These are phyloP conservation scores for Phyllotreta striolata DNA, from an alignment of 2,888 invertebrate genomes.

Conservation along the genomic window DNA sequence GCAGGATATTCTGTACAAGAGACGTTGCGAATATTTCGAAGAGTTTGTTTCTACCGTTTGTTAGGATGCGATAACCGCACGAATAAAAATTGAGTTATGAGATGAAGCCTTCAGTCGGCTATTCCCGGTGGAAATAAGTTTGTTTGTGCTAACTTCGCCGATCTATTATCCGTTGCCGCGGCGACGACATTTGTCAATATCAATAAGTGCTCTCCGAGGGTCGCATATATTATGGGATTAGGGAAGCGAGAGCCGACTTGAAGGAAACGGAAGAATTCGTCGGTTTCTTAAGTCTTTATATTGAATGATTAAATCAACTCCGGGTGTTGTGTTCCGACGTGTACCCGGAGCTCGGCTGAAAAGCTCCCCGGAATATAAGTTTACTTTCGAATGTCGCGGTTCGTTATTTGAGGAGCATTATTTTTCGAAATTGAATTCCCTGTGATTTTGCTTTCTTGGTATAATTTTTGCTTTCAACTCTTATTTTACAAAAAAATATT, in stretches of 20 bases:
- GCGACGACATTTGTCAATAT: conserved; percentile 58
- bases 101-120: conserved; percentile 61
- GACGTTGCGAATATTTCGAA: background rate
- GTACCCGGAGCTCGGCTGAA: too few relatives aligned
- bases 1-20: background rate
- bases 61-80: conserved; percentile 51
- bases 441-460: too few relatives aligned
- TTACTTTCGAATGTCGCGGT: too few relatives aligned
- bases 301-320: too few relatives aligned
- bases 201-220: conserved; percentile 52
- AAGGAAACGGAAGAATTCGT: too few relatives aligned
- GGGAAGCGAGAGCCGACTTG: conserved; percentile 17
- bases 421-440: too few relatives aligned
- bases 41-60: conserved; percentile 39
- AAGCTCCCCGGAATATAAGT: too few relatives aligned
- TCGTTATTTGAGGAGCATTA: too few relatives aligned
- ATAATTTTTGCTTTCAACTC: too few relatives aligned
- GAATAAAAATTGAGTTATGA: conserved; percentile 62
- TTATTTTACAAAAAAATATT: too few relatives aligned
- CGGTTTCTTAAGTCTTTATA: too few relatives aligned
- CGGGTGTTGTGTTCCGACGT: too few relatives aligned
- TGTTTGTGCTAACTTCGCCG: conserved; percentile 60
- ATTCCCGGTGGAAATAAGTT: conserved; percentile 61
- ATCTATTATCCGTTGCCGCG: conserved; percentile 55
- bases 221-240: conserved; percentile 32